Conservation (phyloP, 2,797 vertebrate species). For the Paedocypris micromegethes region DNA sequence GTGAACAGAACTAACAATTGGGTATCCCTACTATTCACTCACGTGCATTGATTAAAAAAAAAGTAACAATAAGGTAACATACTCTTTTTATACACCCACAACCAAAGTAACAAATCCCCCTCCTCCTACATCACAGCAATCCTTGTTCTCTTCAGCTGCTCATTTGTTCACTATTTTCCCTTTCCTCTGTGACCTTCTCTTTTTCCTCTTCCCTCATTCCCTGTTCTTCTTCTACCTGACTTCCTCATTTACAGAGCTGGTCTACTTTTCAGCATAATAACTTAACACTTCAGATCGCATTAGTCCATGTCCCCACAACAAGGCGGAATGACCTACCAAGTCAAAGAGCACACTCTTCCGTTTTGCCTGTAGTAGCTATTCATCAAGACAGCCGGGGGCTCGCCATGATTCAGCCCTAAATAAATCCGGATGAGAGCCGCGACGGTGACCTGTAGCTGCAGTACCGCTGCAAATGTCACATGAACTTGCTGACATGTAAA, state of each 20-base stretch:
- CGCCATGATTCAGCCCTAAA: constrained; percentile 74
- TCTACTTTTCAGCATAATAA: constrained; percentile 75
- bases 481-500: constrained; percentile 25
- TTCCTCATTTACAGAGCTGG: constrained; percentile 52
- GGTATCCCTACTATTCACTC: too few relatives aligned
- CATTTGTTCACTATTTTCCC: constrained; percentile 46
- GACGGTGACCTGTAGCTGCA: constrained; percentile 47
- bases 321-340: constrained; percentile 76
- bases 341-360: constrained; percentile 72
- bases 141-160: constrained; percentile 26
- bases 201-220: constrained; percentile 69
- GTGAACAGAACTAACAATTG: too few relatives aligned
- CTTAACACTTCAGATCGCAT: constrained; percentile 78
- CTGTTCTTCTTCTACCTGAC: constrained; percentile 63
- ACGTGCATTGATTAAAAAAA: too few relatives aligned
- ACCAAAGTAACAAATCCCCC: constrained; percentile 28
- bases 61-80: too few relatives aligned
- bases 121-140: constrained; percentile 27
- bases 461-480: constrained; percentile 28
- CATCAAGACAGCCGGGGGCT: constrained; percentile 75
- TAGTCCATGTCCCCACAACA: constrained; percentile 75
- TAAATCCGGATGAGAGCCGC: constrained; percentile 67
- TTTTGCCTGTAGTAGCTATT: constrained; percentile 73
- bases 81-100: neutral
- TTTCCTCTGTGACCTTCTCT: constrained; percentile 68